Base-by-base conservation (phyloP, 1,140 invertebrate species). In the Antheraea pernyi region DNA sequence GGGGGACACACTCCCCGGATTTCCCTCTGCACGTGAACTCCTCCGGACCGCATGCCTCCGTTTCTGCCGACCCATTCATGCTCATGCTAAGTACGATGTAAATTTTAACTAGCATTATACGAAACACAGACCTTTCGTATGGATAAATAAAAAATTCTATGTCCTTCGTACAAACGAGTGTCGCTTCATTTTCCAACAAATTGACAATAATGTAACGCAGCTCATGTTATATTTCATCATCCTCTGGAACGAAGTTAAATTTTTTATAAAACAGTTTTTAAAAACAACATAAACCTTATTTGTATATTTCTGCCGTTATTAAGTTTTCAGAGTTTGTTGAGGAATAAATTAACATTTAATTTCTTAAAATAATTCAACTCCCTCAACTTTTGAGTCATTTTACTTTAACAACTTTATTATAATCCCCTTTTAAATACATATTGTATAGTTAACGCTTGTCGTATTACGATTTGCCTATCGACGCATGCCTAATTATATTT, bases 11-110 rank as follows among this genome's bases (percentile, higher is more conserved):
- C 92, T 97, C 96, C 61, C 96, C 96, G 67, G 94, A 94, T 72
- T 94, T 94, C 46, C 94, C 95, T 75, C 96, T 95, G 89, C 97
- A 98, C 11, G 96, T 96, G 91, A 97, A 98, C 88, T 98, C 96
- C 83, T 97, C 97, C n/a, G 95, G 93, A 59, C 95, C 95, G 93
- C 97, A 98, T 74, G 95, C 95, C 92, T 96, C 96, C 85, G 93
- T 93, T 90, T 95, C 96, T 97, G 94, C 58, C 92, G 94, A 91
- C 81, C 82, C 87, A 90, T 77, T 81, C 88, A 91, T 91, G 87
- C 86, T 79, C 86, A 88, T 88, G 84, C 86, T 87, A 79, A 86
- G 69, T 85, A 78, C 59, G 76, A 84, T 80, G 82, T 77, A 71
- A 79, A 75, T 19, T 18, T 37, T 61, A 36, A 22, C 46, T n/a